Conservation (phyloP, 2,888 invertebrate species). For the Oscheius sp. region DNA sequence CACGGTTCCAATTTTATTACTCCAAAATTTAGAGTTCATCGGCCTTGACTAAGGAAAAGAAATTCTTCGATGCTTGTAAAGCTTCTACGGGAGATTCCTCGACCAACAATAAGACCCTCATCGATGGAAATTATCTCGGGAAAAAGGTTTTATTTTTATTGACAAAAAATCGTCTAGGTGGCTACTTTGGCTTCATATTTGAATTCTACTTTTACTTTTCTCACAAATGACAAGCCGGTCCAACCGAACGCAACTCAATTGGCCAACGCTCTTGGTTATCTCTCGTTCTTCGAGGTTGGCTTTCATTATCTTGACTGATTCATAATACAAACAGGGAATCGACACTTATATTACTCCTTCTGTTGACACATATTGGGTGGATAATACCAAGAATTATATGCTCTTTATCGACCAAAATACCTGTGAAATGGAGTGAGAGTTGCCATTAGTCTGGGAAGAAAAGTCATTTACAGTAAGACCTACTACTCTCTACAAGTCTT, state of each 20-base stretch:
- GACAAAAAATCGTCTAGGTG: not conserved
- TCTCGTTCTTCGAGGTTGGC: constrained; percentile 36
- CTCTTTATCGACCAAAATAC: constrained; percentile 52
- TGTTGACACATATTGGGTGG: constrained; percentile 50
- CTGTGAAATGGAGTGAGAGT: constrained; percentile 32
- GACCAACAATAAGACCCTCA: constrained; percentile 32
- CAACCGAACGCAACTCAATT: constrained; percentile 37
- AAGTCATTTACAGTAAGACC: constrained; percentile 35
- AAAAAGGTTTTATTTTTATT: constrained; percentile 24
- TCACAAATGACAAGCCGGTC: constrained; percentile 26
- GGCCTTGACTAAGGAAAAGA: constrained; percentile 43
- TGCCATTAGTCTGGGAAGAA: not conserved
- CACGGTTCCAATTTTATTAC: not conserved
- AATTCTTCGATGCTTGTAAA: constrained; percentile 41
- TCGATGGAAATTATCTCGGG: constrained; percentile 39
- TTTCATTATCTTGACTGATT: not conserved
- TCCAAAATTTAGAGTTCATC: constrained; percentile 19
- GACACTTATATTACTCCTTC: constrained; percentile 47
- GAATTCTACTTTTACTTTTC: too few relatives aligned
- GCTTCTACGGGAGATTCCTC: not conserved
- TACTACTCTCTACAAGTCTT: constrained; percentile 48
- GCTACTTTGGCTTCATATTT: not conserved
- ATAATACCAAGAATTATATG: constrained; percentile 43
- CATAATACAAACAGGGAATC: constrained; percentile 30
- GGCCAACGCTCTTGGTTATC: constrained; percentile 45